A percentile compares a stretch with the other conserved stretches of the same genome.
These are phyloP conservation scores for Acleris emargana DNA, from an alignment of 2,888 invertebrate species.

Conservation along the genomic window DNA sequence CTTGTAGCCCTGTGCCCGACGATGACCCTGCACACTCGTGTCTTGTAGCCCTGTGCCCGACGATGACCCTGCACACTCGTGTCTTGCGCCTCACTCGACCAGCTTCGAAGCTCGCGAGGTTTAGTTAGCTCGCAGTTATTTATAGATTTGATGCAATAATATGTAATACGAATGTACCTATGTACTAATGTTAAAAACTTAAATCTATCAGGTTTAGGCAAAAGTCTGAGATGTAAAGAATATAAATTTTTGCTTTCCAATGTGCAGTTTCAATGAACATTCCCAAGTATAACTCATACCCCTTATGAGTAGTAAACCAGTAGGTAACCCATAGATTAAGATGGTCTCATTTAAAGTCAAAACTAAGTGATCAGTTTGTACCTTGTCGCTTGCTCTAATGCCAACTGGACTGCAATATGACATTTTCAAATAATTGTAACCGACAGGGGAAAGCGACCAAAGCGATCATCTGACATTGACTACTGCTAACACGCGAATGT, in stretches of 20 bases:
- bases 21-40: neutral
- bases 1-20: no score
- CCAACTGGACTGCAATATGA: no score
- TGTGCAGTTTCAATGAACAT: slow-evolving; percentile 40
- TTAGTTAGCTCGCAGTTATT: slow-evolving; percentile 37
- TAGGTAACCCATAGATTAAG: no score
- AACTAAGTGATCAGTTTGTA: no score
- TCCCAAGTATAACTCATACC: neutral
- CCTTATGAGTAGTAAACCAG: no score
- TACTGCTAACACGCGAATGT: no score
- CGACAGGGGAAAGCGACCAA: no score
- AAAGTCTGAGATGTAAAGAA: slow-evolving; percentile 74
- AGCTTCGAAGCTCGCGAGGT: slow-evolving; percentile 2
- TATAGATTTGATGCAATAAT: slow-evolving; percentile 46
- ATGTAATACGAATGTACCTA: slow-evolving; percentile 44
- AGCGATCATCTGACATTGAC: no score
- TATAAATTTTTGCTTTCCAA: slow-evolving; percentile 77
- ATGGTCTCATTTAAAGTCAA: no score
- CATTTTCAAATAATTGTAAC: no score
- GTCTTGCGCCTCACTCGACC: slow-evolving; percentile 17
- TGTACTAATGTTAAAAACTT: slow-evolving; percentile 59
- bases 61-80: neutral
- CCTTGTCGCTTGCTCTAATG: no score
- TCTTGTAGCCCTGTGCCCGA: neutral
- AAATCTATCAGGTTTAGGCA: slow-evolving; percentile 70